Conservation (phyloP, 1,140 invertebrate species). For the Achatina immaculata region DNA sequence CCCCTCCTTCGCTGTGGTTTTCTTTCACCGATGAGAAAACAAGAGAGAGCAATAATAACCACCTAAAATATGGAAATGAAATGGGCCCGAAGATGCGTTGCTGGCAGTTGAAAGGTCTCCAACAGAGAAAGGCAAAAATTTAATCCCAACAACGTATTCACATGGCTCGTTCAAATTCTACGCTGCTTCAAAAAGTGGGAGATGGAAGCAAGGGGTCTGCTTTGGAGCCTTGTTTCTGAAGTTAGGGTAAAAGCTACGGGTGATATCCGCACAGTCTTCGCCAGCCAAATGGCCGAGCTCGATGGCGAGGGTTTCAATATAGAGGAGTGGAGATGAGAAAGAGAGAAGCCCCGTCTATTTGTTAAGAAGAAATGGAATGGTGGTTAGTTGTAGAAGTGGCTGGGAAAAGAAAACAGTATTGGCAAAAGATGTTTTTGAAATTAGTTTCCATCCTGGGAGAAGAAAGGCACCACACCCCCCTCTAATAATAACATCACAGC, state of each 20-base stretch:
- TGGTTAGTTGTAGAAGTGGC: not conserved
- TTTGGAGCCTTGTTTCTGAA: not conserved
- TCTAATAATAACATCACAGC: not conserved
- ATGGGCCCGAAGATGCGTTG: slow-evolving; percentile 37
- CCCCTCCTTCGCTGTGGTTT: not conserved
- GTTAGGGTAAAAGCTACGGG: not conserved
- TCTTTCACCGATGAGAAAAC: not conserved
- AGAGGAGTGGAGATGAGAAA: not conserved
- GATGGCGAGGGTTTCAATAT: not conserved
- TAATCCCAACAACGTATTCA: slow-evolving; percentile 9
- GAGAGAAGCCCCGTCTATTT: not conserved
- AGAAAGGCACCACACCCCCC: not conserved
- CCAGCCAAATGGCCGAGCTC: not conserved
- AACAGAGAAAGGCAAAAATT: not conserved
- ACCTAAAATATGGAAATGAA: slow-evolving; percentile 42
- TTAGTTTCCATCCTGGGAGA: not conserved
- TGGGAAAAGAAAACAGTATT: slow-evolving; percentile 15
- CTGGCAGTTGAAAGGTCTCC: slow-evolving; percentile 9
- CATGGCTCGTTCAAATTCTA: not conserved
- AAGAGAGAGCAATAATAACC: not conserved
- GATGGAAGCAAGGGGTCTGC: not conserved
- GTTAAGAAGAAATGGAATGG: not conserved
- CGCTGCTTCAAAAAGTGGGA: not conserved
- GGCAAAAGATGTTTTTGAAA: slow-evolving; percentile 11
- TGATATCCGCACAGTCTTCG: not conserved